Percentiles rank a stretch among this genome's conserved stretches.
Evolutionary conservation across 1,140 invertebrate genomes (phyloP).

Genomic region (Pomacea maculata): DNA sequence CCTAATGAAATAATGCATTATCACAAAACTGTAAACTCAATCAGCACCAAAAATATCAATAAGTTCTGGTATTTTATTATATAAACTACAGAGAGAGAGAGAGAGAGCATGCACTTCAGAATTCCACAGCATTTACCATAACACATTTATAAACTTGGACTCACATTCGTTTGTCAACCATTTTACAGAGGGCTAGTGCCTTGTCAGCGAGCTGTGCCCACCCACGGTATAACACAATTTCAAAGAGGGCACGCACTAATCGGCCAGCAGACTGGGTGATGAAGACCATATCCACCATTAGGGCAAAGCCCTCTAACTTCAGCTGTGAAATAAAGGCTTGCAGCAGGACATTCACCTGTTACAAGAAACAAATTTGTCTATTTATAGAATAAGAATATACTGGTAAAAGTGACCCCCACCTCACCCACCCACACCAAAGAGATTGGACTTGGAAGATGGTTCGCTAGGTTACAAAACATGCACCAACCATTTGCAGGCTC

Average conservation of each 20-base stretch:
- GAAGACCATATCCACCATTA: conserved; percentile 99
- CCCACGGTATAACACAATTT: conserved; percentile 87
- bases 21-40: neutral
- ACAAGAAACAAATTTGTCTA: conserved; percentile 3
- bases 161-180: conserved; percentile 96
- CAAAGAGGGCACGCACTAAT: conserved; percentile 95
- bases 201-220: conserved; percentile 99
- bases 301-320: conserved; percentile 96
- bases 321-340: conserved; percentile 99
- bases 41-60: neutral
- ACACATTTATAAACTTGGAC: conserved; percentile 2
- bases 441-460: no score
- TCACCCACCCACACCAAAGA: no score
- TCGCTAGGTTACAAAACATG: no score
- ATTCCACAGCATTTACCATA: no score
- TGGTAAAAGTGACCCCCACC: no score
- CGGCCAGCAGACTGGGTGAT: conserved; percentile 97
- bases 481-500: no score
- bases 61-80: neutral
- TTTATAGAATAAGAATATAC: neutral
- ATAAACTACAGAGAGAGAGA: no score
- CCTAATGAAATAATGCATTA: no score
- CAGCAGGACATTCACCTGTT: conserved; percentile 85
- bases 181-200: conserved; percentile 94
- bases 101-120: no score